Percentiles rank a stretch among this genome's conserved stretches.
Evolutionary conservation across 2,888 invertebrate species (phyloP).

Genomic region (Sclerodermus sp.): DNA sequence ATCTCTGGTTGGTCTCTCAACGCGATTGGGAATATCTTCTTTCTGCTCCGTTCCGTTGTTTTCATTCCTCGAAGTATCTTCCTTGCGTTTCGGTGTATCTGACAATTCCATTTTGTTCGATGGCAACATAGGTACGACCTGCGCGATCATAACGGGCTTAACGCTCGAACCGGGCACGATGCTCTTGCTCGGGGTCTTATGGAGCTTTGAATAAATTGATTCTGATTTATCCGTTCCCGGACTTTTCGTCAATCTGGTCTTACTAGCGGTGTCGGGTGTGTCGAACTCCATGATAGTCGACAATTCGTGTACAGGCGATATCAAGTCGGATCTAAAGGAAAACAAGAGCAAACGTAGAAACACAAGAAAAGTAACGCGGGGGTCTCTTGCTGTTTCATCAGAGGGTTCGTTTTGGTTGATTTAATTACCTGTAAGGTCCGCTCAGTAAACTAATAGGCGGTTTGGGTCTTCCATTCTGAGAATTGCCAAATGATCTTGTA

Average conservation of each 20-base stretch:
- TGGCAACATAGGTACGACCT: slow-evolving; percentile 25
- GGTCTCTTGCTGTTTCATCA: too few relatives aligned
- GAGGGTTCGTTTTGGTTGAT: too few relatives aligned
- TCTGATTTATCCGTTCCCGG: background rate
- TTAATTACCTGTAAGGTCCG: slow-evolving; percentile 39
- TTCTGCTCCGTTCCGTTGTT: too few relatives aligned
- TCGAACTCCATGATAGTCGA: slow-evolving; percentile 72
- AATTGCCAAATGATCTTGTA: slow-evolving; percentile 23
- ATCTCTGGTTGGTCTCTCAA: slow-evolving; percentile 2
- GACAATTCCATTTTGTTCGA: too few relatives aligned
- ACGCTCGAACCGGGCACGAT: slow-evolving; percentile 7
- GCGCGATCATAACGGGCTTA: slow-evolving; percentile 34
- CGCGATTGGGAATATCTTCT: background rate
- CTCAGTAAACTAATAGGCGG: slow-evolving; percentile 44
- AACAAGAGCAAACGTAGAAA: too few relatives aligned
- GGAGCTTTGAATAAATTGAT: too few relatives aligned
- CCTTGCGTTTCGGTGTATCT: background rate
- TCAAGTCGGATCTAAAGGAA: slow-evolving; percentile 34
- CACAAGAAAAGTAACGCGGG: too few relatives aligned
- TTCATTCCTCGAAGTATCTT: too few relatives aligned
- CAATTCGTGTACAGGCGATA: slow-evolving; percentile 61
- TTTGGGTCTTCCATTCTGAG: slow-evolving; percentile 30
- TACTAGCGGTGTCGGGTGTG: slow-evolving; percentile 64
- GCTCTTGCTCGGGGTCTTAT: slow-evolving; percentile 3
- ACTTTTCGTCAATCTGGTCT: background rate